phyloP scores from a whole-genome alignment of 2,888 invertebrate species.

The Unio delphinus region DNA sequence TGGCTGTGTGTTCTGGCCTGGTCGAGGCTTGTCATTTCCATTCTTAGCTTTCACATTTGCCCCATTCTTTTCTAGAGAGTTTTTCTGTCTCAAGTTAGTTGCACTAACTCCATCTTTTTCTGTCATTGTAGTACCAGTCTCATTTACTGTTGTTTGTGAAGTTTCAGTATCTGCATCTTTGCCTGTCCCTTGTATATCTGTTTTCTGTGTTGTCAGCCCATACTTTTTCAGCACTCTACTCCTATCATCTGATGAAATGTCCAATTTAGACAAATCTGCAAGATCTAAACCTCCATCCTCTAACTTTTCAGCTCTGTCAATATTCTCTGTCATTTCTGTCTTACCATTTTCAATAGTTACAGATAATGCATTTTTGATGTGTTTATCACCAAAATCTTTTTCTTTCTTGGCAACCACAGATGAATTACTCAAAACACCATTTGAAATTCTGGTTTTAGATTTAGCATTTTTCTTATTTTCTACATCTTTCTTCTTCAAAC shows the following conservation, averaged over 20 bases:
- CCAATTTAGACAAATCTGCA: no score
- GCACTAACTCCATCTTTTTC: background rate
- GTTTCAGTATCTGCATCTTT: slow-evolving; percentile 4
- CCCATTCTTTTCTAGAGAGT: background rate
- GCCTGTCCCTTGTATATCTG: background rate
- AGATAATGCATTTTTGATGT: no score
- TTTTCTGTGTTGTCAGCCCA: slow-evolving; percentile 21
- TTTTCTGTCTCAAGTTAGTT: background rate
- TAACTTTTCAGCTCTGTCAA: no score
- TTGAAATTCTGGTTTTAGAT: slow-evolving; percentile 1
- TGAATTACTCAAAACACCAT: background rate
- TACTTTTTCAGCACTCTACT: slow-evolving; percentile 27
- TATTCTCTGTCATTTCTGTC: no score
- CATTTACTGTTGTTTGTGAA: background rate
- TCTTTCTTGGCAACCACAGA: slow-evolving; percentile 10
- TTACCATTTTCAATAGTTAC: no score
- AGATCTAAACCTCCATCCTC: no score
- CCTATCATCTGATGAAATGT: no score
- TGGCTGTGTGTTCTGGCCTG: slow-evolving; percentile 9
- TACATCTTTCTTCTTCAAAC: slow-evolving; percentile 7
- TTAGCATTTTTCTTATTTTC: slow-evolving; percentile 7
- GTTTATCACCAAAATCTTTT: slow-evolving; percentile 9
- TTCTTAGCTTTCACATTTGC: no score
- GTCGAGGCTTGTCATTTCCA: slow-evolving; percentile 8
- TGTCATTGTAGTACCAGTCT: background rate